Evolutionary conservation across 2,113 vertebrate genomes (phyloP).

Genomic region (Brachyhypopomus occidentalis): DNA sequence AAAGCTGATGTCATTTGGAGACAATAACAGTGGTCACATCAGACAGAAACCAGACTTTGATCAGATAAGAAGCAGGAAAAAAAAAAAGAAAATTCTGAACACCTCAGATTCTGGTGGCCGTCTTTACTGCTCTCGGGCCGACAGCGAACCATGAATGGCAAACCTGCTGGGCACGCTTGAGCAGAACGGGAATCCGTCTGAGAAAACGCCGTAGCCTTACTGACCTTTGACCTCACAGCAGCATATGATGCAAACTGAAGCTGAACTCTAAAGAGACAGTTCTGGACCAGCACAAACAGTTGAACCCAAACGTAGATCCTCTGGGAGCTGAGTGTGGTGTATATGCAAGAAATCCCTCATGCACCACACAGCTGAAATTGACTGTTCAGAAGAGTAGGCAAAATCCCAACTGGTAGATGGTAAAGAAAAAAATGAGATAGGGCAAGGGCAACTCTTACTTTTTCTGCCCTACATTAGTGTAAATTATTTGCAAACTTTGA

Average conservation of each 20-base stretch:
- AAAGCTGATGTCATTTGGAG: too few species aligned
- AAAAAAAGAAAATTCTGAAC: neutral
- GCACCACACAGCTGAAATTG: conserved; percentile 19
- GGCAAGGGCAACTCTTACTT: conserved; percentile 6
- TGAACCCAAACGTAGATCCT: neutral
- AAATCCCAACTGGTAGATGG: conserved; percentile 3
- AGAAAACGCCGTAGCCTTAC: neutral
- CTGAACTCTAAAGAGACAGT: neutral
- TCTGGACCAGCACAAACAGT: neutral
- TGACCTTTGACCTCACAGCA: conserved; percentile 11
- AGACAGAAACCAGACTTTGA: too few species aligned
- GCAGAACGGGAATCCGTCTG: conserved; percentile 16
- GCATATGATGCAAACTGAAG: conserved; percentile 2
- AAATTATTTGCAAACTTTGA: conserved; percentile 13
- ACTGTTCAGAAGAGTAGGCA: neutral
- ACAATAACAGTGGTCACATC: too few species aligned
- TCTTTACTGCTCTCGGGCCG: neutral
- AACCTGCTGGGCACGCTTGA: neutral
- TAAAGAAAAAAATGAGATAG: neutral
- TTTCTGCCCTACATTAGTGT: neutral
- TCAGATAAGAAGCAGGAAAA: too few species aligned
- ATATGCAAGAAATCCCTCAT: conserved; percentile 4
- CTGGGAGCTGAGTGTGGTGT: neutral
- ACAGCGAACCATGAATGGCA: conserved; percentile 8
- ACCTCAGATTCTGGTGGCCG: too few species aligned